These are phyloP conservation scores for Otis tarda DNA, from an alignment of 2,113 vertebrate genomes.

Conservation along the genomic window DNA sequence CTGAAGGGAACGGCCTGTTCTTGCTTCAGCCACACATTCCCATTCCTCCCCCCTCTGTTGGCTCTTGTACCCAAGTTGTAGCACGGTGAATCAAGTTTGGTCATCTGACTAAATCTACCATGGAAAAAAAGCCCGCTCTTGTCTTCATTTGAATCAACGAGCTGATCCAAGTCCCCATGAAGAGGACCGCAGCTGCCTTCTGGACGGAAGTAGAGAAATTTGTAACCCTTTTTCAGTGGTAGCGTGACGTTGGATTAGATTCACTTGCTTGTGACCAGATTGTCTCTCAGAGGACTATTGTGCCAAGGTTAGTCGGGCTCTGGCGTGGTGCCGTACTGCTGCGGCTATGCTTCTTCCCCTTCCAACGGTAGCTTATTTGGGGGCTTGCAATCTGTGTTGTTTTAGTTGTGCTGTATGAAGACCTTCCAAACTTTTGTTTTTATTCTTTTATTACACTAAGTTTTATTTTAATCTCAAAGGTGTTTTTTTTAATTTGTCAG, in stretches of 20 bases:
- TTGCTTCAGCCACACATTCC: neutral
- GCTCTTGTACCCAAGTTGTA: neutral
- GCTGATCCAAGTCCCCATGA: neutral
- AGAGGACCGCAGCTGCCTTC: neutral
- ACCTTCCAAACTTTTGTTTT: neutral
- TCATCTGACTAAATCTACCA: neutral
- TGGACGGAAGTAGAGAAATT: neutral
- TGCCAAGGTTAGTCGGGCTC: neutral
- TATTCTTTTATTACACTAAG: neutral
- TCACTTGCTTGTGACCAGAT: neutral
- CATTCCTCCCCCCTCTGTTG: neutral
- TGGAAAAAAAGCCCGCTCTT: fast-evolving
- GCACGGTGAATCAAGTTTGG: neutral
- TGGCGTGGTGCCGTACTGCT: neutral
- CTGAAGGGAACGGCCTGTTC: slow-evolving; percentile 34
- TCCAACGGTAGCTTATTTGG: neutral
- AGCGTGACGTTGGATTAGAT: neutral
- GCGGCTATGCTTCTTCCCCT: fast-evolving
- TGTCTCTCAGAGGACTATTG: neutral
- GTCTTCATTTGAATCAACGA: fast-evolving
- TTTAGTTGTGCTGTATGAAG: neutral
- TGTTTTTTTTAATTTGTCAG: neutral
- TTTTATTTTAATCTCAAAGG: neutral
- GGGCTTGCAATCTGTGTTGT: neutral
- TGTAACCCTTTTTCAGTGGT: neutral